These are phyloP conservation scores for Zaprionus bogoriensis DNA, from an alignment of 2,888 invertebrate genomes.

Conservation along the genomic window DNA sequence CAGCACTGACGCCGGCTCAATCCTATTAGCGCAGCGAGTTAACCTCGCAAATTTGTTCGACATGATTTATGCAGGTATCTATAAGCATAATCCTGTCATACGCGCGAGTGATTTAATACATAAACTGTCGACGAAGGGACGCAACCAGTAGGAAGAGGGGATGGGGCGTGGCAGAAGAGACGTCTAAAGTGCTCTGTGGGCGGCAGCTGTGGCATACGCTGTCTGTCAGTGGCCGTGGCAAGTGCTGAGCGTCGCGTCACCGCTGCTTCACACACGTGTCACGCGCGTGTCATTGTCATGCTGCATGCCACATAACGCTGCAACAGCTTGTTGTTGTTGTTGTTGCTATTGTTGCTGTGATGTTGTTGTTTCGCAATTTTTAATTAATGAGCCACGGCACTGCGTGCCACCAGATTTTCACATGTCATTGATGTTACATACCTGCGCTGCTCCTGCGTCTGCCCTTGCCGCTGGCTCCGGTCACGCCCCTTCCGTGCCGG, in stretches of 20 bases:
- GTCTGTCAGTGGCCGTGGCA: slow-evolving; percentile 45
- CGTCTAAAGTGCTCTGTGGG: not conserved
- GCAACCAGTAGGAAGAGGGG: no score
- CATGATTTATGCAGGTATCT: slow-evolving; percentile 69
- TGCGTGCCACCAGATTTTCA: slow-evolving; percentile 34
- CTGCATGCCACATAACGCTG: slow-evolving; percentile 47
- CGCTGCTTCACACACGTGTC: slow-evolving; percentile 55
- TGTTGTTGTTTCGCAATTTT: slow-evolving; percentile 50
- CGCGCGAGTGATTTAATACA: slow-evolving; percentile 72
- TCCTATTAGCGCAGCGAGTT: slow-evolving; percentile 4
- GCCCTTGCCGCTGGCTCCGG: not conserved
- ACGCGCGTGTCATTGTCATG: slow-evolving; percentile 53
- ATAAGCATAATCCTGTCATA: slow-evolving; percentile 72
- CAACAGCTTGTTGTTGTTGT: slow-evolving; percentile 32
- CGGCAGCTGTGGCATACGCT: slow-evolving; percentile 29
- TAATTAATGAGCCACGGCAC: slow-evolving; percentile 67
- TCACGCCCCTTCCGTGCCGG: not conserved
- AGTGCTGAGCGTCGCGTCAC: slow-evolving; percentile 48
- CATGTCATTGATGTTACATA: slow-evolving; percentile 30
- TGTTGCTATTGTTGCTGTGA: slow-evolving; percentile 17
- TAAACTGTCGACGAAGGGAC: slow-evolving; percentile 30
- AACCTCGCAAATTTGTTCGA: slow-evolving; percentile 41
- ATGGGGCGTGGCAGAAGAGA: not conserved
- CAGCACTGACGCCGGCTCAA: not conserved
- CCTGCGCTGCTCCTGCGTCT: not conserved